These are phyloP conservation scores for Synanceia verrucosa DNA, from an alignment of 2,797 vertebrate genomes.

Conservation along the genomic window DNA sequence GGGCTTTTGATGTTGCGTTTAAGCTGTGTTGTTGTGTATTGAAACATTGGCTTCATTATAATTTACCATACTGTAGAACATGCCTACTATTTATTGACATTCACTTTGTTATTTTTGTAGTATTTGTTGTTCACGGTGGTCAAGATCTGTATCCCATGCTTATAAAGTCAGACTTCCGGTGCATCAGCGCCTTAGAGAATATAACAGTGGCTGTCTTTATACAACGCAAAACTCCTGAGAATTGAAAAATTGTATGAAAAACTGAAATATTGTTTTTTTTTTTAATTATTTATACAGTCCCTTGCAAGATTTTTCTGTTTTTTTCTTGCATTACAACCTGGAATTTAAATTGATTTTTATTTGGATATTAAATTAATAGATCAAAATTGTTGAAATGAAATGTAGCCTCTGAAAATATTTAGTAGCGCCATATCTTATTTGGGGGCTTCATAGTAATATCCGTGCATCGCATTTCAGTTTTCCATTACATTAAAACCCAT, in stretches of 20 bases:
- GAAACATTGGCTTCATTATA: neutral
- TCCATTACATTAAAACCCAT: too few relatives aligned
- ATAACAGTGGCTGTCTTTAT: neutral
- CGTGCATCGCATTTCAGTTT: too few relatives aligned
- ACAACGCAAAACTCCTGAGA: neutral
- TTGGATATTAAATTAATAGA: too few relatives aligned
- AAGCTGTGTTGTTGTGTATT: neutral
- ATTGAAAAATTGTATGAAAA: neutral
- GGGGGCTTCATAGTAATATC: too few relatives aligned
- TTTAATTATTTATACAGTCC: too few relatives aligned
- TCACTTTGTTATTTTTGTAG: neutral
- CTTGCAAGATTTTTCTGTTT: too few relatives aligned
- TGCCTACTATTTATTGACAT: neutral
- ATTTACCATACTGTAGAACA: neutral
- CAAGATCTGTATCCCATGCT: neutral
- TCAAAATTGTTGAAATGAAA: too few relatives aligned
- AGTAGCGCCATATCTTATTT: too few relatives aligned
- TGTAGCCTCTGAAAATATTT: too few relatives aligned
- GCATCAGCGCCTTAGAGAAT: slow-evolving; percentile 2
- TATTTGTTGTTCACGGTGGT: neutral
- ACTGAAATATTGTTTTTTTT: too few relatives aligned
- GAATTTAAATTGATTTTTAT: too few relatives aligned
- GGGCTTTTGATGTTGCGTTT: neutral
- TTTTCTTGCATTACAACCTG: too few relatives aligned
- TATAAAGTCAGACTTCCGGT: slow-evolving; percentile 15